Evolutionary conservation across 2,113 vertebrate species (phyloP).

Genomic region (Rhinichthys klamathensis): DNA sequence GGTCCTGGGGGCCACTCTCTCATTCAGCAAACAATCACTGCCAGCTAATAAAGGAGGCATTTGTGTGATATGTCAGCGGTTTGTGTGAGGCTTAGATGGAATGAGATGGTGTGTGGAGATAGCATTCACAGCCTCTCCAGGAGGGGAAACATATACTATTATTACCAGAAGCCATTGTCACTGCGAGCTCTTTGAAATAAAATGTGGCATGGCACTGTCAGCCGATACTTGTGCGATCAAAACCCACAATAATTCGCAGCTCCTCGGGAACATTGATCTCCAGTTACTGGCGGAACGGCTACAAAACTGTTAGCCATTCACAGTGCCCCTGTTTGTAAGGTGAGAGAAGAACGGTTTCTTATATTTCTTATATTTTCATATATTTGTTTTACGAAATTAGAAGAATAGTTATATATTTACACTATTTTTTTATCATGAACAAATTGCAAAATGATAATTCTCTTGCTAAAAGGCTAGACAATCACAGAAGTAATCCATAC

Average conservation of each 20-base stretch:
- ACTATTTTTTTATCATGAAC: not conserved
- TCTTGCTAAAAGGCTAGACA: not conserved
- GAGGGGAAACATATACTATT: conserved; percentile 82
- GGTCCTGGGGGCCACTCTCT: conserved; percentile 79
- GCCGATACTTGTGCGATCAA: conserved; percentile 95
- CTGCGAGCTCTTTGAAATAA: conserved; percentile 80
- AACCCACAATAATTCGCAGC: conserved; percentile 71
- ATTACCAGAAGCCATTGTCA: conserved; percentile 89
- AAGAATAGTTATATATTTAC: too few species aligned
- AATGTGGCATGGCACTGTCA: conserved; percentile 84
- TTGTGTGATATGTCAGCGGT: conserved; percentile 88
- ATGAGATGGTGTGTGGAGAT: conserved; percentile 88
- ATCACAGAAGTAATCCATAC: not conserved
- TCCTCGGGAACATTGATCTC: conserved; percentile 72
- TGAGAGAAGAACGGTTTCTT: not conserved
- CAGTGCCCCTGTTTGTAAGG: conserved; percentile 9
- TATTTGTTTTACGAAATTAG: too few species aligned
- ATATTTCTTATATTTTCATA: too few species aligned
- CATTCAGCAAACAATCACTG: conserved; percentile 86
- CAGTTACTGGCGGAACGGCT: conserved; percentile 73
- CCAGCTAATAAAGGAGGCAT: conserved; percentile 89
- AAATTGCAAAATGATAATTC: not conserved
- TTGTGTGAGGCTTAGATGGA: conserved; percentile 84
- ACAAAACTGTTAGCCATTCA: conserved; percentile 56
- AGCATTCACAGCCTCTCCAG: conserved; percentile 80